Base-by-base conservation (phyloP, 2,888 invertebrate genomes). In the Odontocolon sp. region DNA sequence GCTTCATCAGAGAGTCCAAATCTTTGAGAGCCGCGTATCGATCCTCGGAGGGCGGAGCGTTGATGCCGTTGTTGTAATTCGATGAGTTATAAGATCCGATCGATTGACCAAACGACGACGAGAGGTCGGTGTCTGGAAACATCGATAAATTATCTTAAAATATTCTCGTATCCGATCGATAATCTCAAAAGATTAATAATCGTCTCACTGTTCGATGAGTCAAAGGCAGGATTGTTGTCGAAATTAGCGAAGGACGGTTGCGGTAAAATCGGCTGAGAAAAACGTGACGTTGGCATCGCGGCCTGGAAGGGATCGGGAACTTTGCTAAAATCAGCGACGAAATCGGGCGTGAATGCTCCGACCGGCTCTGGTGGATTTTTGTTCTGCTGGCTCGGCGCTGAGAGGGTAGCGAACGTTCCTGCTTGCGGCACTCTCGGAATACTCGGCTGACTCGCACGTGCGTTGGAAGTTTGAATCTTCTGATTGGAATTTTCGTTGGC, bases 21-120 rank as follows among this genome's bases (percentile, higher is more conserved):
- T 98, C 98, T 91, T 98, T 97, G 75, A 99, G 93, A 59, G 98
- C 98, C 81, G 98, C 98, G 91, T 99, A 99, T 83, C 97, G 95
- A 91, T 99, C 98, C 92, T 95, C 96, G 87, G 94, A 88, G 16
- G 91, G 91, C 40, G 89, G 88, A 61, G 87, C 87, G 26, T 82
- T 83, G 31, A 83, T 81, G 38, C 84, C 80, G 57, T 87, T 87
- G 75, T 89, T 89, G 47, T 84, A 83, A 78, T 87, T 88, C 59
- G 83, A 78, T 54, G 80, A 70, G 75, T 83, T 79, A 68, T 80
- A 75, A 67, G 73, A 79, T 8, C 79, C 79, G 45, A 77, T 69
- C 21, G 79, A 80, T 78, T 79, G 80, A 78, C 81, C 81, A 68
- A 82, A 82, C 47, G 78, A 66, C 33, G 78, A 56, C 42, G 80